Percentiles rank a stretch among this genome's conserved stretches.
Conservation (phyloP, 2,888 invertebrate genomes). For the Trachelus tabidus region DNA sequence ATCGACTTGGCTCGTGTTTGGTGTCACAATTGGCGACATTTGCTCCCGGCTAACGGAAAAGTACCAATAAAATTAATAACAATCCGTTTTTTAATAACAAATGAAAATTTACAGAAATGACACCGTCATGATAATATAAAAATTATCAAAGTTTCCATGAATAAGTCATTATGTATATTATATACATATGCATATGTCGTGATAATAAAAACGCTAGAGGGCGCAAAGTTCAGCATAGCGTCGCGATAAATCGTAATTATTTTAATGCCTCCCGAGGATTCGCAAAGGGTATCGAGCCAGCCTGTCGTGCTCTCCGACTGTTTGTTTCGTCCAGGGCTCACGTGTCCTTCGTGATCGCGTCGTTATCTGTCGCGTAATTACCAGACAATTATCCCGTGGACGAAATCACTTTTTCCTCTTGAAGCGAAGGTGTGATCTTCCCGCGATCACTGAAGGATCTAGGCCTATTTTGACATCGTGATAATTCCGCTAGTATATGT, state of each 20-base stretch:
- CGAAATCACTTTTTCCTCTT: conserved; percentile 34
- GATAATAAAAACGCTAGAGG: not conserved
- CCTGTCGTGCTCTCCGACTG: conserved; percentile 43
- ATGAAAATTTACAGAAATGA: not conserved
- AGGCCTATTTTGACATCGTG: not conserved
- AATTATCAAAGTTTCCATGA: not conserved
- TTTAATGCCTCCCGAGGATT: conserved; percentile 15
- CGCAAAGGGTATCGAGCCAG: not conserved
- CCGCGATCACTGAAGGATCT: not conserved
- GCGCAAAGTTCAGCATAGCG: conserved; percentile 9
- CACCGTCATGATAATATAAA: not conserved
- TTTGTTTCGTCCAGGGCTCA: conserved; percentile 31
- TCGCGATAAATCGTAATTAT: conserved; percentile 31
- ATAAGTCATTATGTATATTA: not conserved
- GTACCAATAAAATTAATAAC: no score
- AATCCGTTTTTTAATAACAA: not conserved
- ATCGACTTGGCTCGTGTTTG: no score
- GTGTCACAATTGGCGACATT: no score
- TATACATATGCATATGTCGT: not conserved
- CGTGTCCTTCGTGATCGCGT: conserved; percentile 50
- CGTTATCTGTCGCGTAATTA: conserved; percentile 55
- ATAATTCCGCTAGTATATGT: not conserved
- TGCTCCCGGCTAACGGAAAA: no score
- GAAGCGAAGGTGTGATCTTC: not conserved
- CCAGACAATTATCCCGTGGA: conserved; percentile 45